Base-by-base conservation (phyloP, 23 tunicate species). In the Oikopleura vanhoeffeni region DNA sequence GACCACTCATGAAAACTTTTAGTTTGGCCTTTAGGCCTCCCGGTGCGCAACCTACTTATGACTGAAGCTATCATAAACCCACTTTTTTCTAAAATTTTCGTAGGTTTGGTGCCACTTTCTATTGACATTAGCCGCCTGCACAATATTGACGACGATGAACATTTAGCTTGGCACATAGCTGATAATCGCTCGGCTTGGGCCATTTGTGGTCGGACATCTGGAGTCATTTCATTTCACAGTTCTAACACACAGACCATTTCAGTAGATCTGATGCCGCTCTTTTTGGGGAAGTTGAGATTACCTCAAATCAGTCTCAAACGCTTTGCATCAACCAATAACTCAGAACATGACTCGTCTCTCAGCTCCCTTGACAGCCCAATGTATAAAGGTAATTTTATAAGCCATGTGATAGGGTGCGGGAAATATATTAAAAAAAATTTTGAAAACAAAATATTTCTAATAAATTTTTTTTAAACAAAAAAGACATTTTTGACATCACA, bases 181-280 rank as follows among this genome's bases (percentile, higher is more conserved):
- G 79, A 71, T 71, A 30, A 71, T 71, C 79, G 79, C 79, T 71
- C 79, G 34, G 79, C 79, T 32, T 71, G 79, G 79, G 79, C 34
- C 27, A 71, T 71, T 13, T 71, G 34, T 32, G 79, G 79, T 71
- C 35, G 27, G 38, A 71, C 79, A 30, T 71, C 79, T 3, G 79
- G 79, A 28, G 38, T 71, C 3, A 71, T 71, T 3, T 2, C 27
- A 18, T 71, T 71, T 71, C 36, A 71, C 27, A 18, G 32, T 71
- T 18, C 3, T 38, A 18, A 13, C 38, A 2, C 4, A 4, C 79
- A 71, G 79, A 13, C 79, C 27, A 71, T 71, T 24, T 13, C 27
- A 32, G 79, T 71, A 2, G 79, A 71, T 30, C 32, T 71, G 79
- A 71, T 71, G 79, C 79, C 79, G 79, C 79, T 71, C 34, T 71